phyloP scores from a whole-genome alignment of 1,140 invertebrate species.

The Drosophila melanogaster region DNA sequence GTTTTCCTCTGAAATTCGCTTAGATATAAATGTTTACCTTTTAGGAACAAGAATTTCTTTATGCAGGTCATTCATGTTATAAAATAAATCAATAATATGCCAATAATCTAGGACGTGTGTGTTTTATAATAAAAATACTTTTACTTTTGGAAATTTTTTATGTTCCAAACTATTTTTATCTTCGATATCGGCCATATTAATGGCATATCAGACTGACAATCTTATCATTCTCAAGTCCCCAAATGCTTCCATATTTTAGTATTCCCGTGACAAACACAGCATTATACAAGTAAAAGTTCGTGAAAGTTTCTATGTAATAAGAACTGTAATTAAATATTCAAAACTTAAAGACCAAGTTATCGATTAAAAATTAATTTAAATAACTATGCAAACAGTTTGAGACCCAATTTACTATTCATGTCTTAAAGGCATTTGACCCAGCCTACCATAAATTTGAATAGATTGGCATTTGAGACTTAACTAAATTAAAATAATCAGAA shows the following conservation, averaged over 20 bases:
- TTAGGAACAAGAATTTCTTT: not conserved
- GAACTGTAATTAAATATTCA: not conserved
- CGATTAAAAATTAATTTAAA: not conserved
- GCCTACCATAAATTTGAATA: not conserved
- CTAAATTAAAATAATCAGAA: constrained; percentile 23
- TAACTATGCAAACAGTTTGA: not conserved
- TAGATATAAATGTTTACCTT: constrained; percentile 11
- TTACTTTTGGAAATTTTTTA: not conserved
- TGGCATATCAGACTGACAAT: constrained; percentile 5
- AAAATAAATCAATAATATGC: too few relatives aligned
- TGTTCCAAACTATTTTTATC: not conserved
- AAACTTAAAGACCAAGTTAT: not conserved
- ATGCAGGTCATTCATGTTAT: not conserved
- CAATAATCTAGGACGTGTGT: too few relatives aligned
- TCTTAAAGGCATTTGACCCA: not conserved
- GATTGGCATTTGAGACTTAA: constrained; percentile 11
- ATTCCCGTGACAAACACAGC: not conserved
- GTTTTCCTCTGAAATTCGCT: not conserved
- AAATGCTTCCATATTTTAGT: constrained; percentile 6
- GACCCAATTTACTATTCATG: not conserved
- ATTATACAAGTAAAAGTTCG: not conserved
- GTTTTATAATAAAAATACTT: not conserved
- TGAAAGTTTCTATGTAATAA: not conserved
- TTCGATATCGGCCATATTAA: constrained; percentile 19
- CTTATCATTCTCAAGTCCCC: constrained; percentile 9